These are phyloP conservation scores for Cosmia trapezina DNA, from an alignment of 2,888 invertebrate species.

Conservation along the genomic window DNA sequence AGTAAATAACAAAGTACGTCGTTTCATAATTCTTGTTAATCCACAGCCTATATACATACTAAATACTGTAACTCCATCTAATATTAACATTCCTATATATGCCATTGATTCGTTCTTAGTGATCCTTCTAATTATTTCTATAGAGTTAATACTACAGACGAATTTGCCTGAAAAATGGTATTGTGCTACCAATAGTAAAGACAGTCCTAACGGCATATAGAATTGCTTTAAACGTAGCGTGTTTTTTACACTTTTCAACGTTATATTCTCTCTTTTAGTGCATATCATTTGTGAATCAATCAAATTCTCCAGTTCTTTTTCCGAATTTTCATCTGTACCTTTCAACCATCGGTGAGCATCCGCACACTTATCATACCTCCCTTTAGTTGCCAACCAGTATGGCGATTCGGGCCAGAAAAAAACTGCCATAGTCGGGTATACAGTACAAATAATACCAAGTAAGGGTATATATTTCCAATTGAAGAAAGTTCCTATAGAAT, in stretches of 20 bases:
- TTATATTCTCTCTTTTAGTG: background rate
- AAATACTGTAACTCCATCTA: conserved; percentile 16
- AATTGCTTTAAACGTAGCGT: conserved; percentile 3
- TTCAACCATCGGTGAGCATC: too few species aligned
- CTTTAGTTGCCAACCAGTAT: too few species aligned
- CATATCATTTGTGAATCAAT: too few species aligned
- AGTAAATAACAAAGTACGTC: conserved; percentile 5
- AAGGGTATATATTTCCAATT: conserved; percentile 8
- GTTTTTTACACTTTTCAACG: background rate
- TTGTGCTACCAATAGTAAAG: background rate
- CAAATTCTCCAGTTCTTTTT: too few species aligned
- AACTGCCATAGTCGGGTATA: background rate
- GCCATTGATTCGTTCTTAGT: conserved; percentile 3
- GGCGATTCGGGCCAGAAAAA: too few species aligned
- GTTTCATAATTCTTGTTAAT: conserved; percentile 13
- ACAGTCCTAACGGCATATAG: conserved; percentile 3
- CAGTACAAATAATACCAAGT: too few species aligned
- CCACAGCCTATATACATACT: conserved; percentile 10
- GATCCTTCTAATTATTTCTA: conserved; percentile 12
- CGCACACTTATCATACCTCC: too few species aligned
- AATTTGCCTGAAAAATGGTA: conserved; percentile 13
- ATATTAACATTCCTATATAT: conserved; percentile 7
- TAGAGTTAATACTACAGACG: background rate
- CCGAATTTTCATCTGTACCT: too few species aligned
- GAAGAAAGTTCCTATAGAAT: conserved; percentile 4